Evolutionary conservation across 2,888 invertebrate species (phyloP), one percentile per base, ranked within the genome.

Genomic region (Formica aserva): DNA sequence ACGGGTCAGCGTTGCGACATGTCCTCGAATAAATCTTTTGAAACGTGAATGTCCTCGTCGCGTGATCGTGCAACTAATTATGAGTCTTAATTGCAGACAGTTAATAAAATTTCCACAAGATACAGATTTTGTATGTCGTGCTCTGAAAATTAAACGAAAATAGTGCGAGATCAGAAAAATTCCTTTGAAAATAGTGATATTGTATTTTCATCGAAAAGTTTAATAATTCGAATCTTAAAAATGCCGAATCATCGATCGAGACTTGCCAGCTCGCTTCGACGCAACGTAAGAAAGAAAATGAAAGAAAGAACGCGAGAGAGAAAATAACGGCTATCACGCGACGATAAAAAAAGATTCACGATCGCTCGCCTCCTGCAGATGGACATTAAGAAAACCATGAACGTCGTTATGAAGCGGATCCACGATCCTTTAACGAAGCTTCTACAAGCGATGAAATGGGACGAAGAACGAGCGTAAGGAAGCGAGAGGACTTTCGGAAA

Each of bases 341-440:
- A 62, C 72, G 77, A 85, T 89, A 87, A 89, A 88, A 60, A 65
- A 55, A 87, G 90, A 87, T 90, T 88, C 84, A 85, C 84, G 88
- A 90, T 87, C 85, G 85, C 74, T 65, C 78, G 41, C 35, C 55
- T 15, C 55, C 82, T 62, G 78, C 82, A 67, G 84, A 60, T 77
- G 84, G 71, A 87, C 89, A 84, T 90, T 88, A 87, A 90, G 87
- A 88, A 84, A 85, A 87, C 69, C 85, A 83, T 57, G 81, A 87
- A 82, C 72, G 84, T 62, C 72, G 52, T 26, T 66, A 65, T 45
- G 41, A 52, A 62, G 80, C 62, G 48, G 84, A 63, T 85, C 69
- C 80, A 74, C 75, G 88, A 89, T 84, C 88, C 65, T 88, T 86
- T 89, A 88, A 89, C 89, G 84, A 89, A 88, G 13, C 52, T 52